Evolutionary conservation across 2,797 vertebrate genomes (phyloP), one percentile per base, ranked within the genome.

Genomic region (Dipus sagitta): DNA sequence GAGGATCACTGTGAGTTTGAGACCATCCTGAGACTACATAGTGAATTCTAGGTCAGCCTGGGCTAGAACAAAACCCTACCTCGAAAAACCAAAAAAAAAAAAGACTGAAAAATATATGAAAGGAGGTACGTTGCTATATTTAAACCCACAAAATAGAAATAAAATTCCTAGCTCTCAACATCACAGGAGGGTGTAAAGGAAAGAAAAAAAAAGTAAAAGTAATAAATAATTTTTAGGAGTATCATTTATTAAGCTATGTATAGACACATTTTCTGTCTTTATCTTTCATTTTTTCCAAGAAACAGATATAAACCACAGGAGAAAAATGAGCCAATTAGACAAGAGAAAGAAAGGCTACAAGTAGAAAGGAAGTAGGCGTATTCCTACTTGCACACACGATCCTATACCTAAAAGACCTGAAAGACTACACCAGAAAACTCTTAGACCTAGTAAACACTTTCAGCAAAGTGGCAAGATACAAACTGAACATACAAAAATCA

Each of bases 221-320:
- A 76, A 42, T 12, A 3, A 89, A 58, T 21, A n/a, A 14, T 1
- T 52, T 78, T 87, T 65, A 60, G 5, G 60, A 30, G 3, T 76
- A 1, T 34, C n/a, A 65, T 90, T 95, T 88, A 68, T 88, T 95
- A 94, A 67, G 60, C 47, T 62, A 80, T 54, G 17, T 38, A 62
- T 26, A 4, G 42, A 79, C 5, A 85, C 11, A 72, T 0, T 95
- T 92, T 70, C 71, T 38, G 92, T 58, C 28, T 47, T 86, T 24
- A 58, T 74, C 26, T 60, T 26, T 62, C 26, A 21, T 21, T 62
- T 54, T 6, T 38, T 30, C 64, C 83, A 95, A 94, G 68, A 24
- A 93, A 58, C 13, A 92, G 58, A 54, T 58, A 82, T 18, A 89
- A 52, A 21, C 23, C 54, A 82, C 30, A 70, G 67, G 65, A 83